These are phyloP conservation scores for Bombus impatiens DNA, from an alignment of 1,140 invertebrate species.

Conservation along the genomic window DNA sequence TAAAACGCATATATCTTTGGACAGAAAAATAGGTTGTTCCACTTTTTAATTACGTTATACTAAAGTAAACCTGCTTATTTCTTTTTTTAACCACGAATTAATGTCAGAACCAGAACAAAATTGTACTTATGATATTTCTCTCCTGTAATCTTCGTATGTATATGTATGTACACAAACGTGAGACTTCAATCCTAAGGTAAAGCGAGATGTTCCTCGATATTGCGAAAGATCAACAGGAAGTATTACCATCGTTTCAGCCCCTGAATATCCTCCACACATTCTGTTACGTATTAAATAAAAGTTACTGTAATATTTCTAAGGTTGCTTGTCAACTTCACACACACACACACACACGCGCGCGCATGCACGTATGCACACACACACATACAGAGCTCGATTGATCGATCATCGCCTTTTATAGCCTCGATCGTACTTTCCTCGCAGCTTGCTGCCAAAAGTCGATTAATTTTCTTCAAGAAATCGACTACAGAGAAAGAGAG, in stretches of 20 bases:
- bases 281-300: constrained; percentile 75
- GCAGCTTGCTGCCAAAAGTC: too few species aligned
- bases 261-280: constrained; percentile 51
- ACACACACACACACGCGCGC: not conserved
- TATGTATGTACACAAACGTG: constrained; percentile 5
- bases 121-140: too few species aligned
- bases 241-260: constrained; percentile 50
- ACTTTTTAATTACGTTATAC: too few species aligned
- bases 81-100: too few species aligned
- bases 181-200: constrained; percentile 55
- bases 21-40: too few species aligned
- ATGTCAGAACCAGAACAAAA: too few species aligned
- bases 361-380: too few species aligned
- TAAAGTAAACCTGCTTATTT: too few species aligned
- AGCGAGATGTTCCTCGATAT: constrained; percentile 1
- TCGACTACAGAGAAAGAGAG: not conserved
- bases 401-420: constrained; percentile 7
- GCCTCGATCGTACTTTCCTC: not conserved
- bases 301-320: constrained; percentile 72
- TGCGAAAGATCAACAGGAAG: constrained; percentile 16
- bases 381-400: not conserved
- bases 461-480: not conserved
- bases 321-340: constrained; percentile 29
- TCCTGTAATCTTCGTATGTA: too few species aligned
- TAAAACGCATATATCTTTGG: too few species aligned